Conservation (phyloP, 2,797 vertebrate species). For the Pygocentrus nattereri region DNA sequence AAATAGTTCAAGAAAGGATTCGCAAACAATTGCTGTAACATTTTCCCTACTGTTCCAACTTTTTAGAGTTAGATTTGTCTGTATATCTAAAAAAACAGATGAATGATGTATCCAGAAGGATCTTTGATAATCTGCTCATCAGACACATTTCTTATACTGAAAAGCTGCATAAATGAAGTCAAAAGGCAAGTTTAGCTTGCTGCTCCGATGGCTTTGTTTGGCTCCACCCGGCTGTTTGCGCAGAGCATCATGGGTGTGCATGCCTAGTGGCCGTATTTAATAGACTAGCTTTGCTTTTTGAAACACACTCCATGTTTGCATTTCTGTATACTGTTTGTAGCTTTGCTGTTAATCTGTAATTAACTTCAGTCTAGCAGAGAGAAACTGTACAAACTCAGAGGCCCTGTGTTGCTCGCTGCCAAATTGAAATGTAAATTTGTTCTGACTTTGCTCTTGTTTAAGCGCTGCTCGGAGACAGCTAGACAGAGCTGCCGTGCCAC, state of each 20-base stretch:
- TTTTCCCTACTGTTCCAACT: too few relatives aligned
- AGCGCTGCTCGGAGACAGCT: constrained; percentile 41
- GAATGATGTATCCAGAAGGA: too few relatives aligned
- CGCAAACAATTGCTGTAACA: too few relatives aligned
- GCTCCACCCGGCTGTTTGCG: background rate
- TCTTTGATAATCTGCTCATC: too few relatives aligned
- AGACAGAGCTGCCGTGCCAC: constrained; percentile 34
- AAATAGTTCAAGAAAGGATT: too few relatives aligned
- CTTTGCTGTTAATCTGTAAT: constrained; percentile 63
- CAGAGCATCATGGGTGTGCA: background rate
- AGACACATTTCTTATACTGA: too few relatives aligned
- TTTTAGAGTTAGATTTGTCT: too few relatives aligned
- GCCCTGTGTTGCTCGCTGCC: constrained; percentile 60
- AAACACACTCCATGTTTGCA: background rate
- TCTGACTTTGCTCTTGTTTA: constrained; percentile 50
- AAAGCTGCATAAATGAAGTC: too few relatives aligned
- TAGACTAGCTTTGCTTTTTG: background rate
- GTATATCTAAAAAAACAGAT: too few relatives aligned
- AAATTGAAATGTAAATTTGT: constrained; percentile 70
- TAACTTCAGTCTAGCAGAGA: constrained; percentile 50
- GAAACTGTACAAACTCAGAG: constrained; percentile 50
- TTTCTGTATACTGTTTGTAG: background rate
- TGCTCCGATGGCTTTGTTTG: background rate
- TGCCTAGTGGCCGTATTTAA: background rate
- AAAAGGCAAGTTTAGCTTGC: background rate